Conservation (phyloP, 2,113 vertebrate genomes). For the Podilymbus podiceps region DNA sequence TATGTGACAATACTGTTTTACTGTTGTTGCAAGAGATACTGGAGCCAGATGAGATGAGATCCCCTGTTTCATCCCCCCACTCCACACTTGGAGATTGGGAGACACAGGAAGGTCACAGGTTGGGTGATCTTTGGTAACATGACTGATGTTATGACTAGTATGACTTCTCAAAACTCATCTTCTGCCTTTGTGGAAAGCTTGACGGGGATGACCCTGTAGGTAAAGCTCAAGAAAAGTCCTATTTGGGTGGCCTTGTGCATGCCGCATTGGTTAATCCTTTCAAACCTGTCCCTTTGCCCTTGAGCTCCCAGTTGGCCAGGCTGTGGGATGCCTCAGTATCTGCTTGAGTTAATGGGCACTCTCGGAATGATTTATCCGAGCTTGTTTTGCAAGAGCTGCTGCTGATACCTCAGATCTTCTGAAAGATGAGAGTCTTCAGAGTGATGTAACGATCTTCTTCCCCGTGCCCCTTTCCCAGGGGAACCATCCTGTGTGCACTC, state of each 20-base stretch:
- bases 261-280: neutral
- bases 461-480: neutral
- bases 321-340: neutral
- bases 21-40: neutral
- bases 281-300: neutral
- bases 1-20: neutral
- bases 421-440: neutral
- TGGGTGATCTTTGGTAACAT: neutral
- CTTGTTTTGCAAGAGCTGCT: neutral
- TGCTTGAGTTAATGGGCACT: neutral
- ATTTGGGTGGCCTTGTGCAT: neutral
- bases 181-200: neutral
- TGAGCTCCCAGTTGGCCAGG: neutral
- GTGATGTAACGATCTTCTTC: neutral
- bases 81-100: neutral
- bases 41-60: neutral
- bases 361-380: neutral
- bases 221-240: neutral
- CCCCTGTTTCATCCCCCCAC: neutral
- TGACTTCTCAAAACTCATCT: neutral
- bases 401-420: neutral
- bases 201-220: neutral
- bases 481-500: rapidly evolving
- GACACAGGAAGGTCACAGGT: neutral
- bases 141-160: neutral